Evolutionary conservation across 2,113 vertebrate genomes (phyloP), one percentile per base, ranked within the genome.

Genomic region (Desmodus rotundus): DNA sequence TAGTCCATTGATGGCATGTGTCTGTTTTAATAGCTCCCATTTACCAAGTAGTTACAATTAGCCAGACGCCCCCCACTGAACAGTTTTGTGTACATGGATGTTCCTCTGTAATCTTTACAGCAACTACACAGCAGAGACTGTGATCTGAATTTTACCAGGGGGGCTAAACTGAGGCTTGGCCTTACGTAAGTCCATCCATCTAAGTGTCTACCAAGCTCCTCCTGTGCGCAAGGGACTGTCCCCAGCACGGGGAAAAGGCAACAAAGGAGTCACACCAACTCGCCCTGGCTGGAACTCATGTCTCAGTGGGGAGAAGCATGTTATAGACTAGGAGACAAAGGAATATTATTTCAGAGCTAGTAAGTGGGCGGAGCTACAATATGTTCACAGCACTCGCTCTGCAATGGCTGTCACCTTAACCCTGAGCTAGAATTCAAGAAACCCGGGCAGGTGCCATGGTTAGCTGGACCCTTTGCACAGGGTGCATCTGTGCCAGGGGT

Each of bases 371-470:
- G 45, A 8, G 16, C 45, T 77, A 13, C 9, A 1, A 2, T 1
- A 8, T 20, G 4, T 41, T 10, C 56, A 11, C 13, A n/a, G 41
- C 65, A 7, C 3, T 47, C n/a, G 47, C 26, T 17, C 5, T 5
- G 41, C 20, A 31, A 74, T 12, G 19, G n/a, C 3, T 38, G 31
- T 41, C 24, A 14, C 50, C 47, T 43, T 1, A 19, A 45, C 26
- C 33, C 45, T 9, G 33, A 45, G 43, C 74, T 56, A 28, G 31
- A 24, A 11, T 31, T 26, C 56, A 11, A 19, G 67, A n/a, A 36
- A 12, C 8, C 15, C 0, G 13, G 52, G 28, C 38, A 28, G 13
- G 24, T 0, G 0, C 4, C 1, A 0, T 3, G 45, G n/a, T 45
- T 17, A 61, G 24, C 26, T 14, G 12, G 7, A 16, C 33, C 52